These are phyloP conservation scores for Umimayanthus chanpuru DNA, from an alignment of 92 coral and sea anemone genomes.

Conservation along the genomic window DNA sequence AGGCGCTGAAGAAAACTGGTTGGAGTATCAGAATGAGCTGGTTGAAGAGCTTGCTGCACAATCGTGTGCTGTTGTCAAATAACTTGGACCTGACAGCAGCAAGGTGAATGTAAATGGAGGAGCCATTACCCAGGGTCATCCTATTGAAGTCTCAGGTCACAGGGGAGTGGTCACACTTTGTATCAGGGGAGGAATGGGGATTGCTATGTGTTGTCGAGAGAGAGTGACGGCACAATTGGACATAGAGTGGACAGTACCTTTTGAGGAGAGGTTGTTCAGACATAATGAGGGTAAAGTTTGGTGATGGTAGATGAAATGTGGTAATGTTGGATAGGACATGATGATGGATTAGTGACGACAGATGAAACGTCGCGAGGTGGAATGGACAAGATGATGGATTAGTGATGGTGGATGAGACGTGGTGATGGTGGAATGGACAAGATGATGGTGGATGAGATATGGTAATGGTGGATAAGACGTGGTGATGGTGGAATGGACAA, in stretches of 20 bases:
- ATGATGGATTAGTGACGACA: background rate
- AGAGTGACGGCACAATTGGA: conserved; percentile 17
- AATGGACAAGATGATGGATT: background rate
- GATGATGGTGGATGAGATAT: background rate
- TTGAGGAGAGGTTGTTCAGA: background rate
- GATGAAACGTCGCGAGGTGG: too few species aligned
- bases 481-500: too few species aligned
- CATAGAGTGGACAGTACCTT: background rate
- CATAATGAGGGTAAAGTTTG: background rate
- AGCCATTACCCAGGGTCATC: conserved; percentile 97
- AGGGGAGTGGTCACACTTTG: conserved; percentile 95
- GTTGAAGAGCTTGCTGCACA: too few species aligned
- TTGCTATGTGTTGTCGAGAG: conserved; percentile 99
- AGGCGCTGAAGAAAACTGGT: too few species aligned
- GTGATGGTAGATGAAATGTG: background rate
- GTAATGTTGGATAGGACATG: background rate
- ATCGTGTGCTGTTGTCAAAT: too few species aligned
- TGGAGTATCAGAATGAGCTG: too few species aligned
- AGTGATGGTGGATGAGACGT: background rate
- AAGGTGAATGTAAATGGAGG: conserved; percentile 96
- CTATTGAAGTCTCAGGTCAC: conserved; percentile 89
- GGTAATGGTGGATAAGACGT: background rate
- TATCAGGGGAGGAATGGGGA: conserved; percentile 98
- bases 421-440: background rate
- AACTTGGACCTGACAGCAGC: too few species aligned